These are phyloP conservation scores for Centrocercus urophasianus DNA, from an alignment of 2,113 vertebrate species.

Conservation along the genomic window DNA sequence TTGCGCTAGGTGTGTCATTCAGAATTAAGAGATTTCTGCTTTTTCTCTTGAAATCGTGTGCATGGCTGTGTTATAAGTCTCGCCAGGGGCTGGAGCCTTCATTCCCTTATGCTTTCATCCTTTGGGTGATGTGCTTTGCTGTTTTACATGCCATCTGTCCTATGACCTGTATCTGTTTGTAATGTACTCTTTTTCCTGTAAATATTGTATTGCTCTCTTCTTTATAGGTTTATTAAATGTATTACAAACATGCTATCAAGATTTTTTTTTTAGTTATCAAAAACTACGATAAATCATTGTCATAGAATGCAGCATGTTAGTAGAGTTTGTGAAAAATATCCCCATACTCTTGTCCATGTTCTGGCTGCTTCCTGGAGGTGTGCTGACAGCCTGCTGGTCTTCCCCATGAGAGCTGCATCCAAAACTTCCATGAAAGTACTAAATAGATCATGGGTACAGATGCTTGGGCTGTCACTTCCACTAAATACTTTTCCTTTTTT, in stretches of 20 bases:
- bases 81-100: not conserved
- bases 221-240: not conserved
- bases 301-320: not conserved
- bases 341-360: not conserved
- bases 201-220: not conserved
- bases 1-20: not conserved
- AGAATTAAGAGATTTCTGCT: slow-evolving; percentile 9
- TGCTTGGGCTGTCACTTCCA: slow-evolving; percentile 9
- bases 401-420: not conserved
- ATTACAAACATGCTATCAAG: not conserved
- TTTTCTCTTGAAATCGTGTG: not conserved
- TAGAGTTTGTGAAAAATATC: not conserved
- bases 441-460: not conserved
- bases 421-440: not conserved
- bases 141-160: not conserved
- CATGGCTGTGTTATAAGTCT: not conserved
- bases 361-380: not conserved
- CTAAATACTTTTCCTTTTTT: not conserved
- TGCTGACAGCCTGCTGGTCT: not conserved
- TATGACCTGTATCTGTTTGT: not conserved
- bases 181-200: not conserved
- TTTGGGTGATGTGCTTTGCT: not conserved
- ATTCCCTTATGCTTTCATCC: not conserved
- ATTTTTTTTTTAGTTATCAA: not conserved
- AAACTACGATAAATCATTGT: not conserved